A percentile compares a stretch with the other conserved stretches of the same genome.
phyloP scores from a whole-genome alignment of 2,888 invertebrate genomes.

The Heliconius erato region DNA sequence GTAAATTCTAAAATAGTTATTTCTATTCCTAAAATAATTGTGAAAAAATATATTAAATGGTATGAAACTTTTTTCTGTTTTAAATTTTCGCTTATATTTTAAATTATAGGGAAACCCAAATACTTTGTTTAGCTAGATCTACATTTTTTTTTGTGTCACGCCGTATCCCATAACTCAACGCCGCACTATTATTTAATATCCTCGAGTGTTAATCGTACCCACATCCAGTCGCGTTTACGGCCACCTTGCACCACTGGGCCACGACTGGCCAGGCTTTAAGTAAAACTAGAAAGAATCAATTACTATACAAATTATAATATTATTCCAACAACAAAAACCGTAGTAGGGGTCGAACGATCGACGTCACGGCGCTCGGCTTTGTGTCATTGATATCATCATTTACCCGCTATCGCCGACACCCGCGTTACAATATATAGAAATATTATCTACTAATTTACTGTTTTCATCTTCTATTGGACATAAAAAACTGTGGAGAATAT shows the following conservation, averaged over 20 bases:
- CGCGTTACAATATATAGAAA: constrained; percentile 41
- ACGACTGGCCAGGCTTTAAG: background rate
- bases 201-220: no score
- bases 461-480: constrained; percentile 23
- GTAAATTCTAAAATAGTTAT: no score
- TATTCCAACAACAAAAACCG: background rate
- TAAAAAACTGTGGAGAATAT: background rate
- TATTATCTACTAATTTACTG: constrained; percentile 45
- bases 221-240: no score
- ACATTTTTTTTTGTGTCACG: no score
- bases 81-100: no score
- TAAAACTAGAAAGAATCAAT: background rate
- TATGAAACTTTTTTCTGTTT: no score
- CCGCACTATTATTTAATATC: no score
- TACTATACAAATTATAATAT: background rate
- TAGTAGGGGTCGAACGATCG: constrained; percentile 54
- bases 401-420: constrained; percentile 50
- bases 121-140: background rate
- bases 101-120: background rate
- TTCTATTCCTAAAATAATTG: no score
- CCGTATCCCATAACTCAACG: no score
- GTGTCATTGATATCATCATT: constrained; percentile 60
- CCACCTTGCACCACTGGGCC: no score
- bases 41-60: no score
- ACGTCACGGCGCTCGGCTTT: constrained; percentile 52